These are phyloP conservation scores for Palloptera scutellata DNA, from an alignment of 2,888 invertebrate genomes.

Conservation along the genomic window DNA sequence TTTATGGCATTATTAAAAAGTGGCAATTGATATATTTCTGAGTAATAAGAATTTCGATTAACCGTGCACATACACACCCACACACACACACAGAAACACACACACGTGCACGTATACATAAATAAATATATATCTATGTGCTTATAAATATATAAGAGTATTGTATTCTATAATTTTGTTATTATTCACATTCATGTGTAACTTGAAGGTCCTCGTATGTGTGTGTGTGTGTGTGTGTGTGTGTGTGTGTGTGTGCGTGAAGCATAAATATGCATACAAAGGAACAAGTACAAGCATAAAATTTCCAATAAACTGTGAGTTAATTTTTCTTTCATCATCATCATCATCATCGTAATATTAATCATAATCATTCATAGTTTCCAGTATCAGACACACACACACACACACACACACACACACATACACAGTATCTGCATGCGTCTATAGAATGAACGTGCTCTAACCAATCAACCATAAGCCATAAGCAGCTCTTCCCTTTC, in stretches of 20 bases:
- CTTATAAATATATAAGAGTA: not conserved
- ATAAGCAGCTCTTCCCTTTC: too few relatives aligned
- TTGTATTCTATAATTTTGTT: conserved; percentile 10
- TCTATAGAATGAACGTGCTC: not conserved
- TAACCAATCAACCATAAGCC: too few relatives aligned
- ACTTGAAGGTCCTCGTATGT: not conserved
- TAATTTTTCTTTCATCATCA: too few relatives aligned
- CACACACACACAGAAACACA: not conserved
- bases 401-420: not conserved
- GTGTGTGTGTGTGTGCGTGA: not conserved
- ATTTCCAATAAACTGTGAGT: too few relatives aligned
- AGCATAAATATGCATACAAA: too few relatives aligned
- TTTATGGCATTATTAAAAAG: conserved; percentile 36
- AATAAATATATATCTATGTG: not conserved
- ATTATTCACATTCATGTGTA: conserved; percentile 6
- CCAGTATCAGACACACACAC: not conserved
- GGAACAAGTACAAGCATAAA: too few relatives aligned
- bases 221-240: not conserved
- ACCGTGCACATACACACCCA: conserved; percentile 2
- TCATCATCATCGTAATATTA: too few relatives aligned
- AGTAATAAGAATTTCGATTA: not conserved
- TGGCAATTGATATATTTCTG: too few relatives aligned
- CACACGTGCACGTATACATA: not conserved
- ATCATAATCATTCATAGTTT: conserved; percentile 2
- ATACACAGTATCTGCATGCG: not conserved